A percentile compares a stretch with the other conserved stretches of the same genome.
Conservation (phyloP, 2,888 invertebrate genomes). For the Temnothorax unifasciatus region DNA sequence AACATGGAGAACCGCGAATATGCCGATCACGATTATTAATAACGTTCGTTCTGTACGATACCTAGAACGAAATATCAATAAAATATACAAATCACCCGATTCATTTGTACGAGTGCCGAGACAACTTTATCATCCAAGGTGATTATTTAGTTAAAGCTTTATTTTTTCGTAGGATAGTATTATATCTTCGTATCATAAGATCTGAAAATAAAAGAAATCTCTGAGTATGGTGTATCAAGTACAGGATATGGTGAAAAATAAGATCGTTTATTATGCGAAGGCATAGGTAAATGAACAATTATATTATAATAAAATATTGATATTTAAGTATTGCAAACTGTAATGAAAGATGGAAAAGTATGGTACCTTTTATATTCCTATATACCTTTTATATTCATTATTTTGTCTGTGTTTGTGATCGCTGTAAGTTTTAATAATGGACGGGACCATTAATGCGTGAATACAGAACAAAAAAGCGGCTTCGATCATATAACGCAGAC, state of each 20-base stretch:
- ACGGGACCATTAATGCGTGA: not conserved
- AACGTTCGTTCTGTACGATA: not conserved
- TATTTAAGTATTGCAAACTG: not conserved
- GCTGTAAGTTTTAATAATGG: constrained; percentile 5
- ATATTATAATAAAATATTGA: not conserved
- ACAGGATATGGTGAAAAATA: not conserved
- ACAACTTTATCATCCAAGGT: not conserved
- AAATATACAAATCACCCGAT: not conserved
- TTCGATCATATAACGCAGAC: not conserved
- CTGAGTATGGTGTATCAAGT: not conserved
- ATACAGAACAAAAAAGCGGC: not conserved
- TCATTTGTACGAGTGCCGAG: not conserved
- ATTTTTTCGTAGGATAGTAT: not conserved
- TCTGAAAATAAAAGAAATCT: not conserved
- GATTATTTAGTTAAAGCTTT: constrained; percentile 22
- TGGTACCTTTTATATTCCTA: too few species aligned
- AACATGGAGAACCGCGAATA: not conserved
- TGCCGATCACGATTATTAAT: not conserved
- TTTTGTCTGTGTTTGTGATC: not conserved
- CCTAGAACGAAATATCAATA: not conserved
- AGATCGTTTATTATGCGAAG: not conserved
- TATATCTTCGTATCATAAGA: not conserved
- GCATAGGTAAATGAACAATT: not conserved
- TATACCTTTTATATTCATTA: not conserved
- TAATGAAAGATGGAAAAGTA: not conserved